These are phyloP conservation scores for Phenganax marumi DNA, from an alignment of 92 coral and sea anemone genomes.

Conservation along the genomic window DNA sequence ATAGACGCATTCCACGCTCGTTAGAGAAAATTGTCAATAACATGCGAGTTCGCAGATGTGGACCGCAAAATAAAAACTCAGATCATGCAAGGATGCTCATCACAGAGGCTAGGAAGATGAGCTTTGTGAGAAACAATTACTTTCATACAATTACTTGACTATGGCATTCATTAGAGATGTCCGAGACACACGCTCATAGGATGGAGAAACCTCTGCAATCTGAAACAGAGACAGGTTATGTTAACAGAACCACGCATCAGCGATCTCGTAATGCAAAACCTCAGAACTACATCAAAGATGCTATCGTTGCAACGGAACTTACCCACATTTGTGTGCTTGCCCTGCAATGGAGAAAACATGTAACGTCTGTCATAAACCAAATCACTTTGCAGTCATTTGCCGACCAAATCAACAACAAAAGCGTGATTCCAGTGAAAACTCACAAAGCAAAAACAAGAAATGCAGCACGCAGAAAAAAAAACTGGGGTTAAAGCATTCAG, in stretches of 20 bases:
- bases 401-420: background rate
- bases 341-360: slow-evolving; percentile 58
- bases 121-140: slow-evolving; percentile 46
- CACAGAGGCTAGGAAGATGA: slow-evolving; percentile 33
- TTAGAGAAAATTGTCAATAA: slow-evolving; percentile 2
- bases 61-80: slow-evolving; percentile 38
- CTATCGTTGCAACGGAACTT: slow-evolving; percentile 28
- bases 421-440: background rate
- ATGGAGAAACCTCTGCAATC: slow-evolving; percentile 12
- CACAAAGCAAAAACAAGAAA: too few relatives aligned
- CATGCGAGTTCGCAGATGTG: slow-evolving; percentile 33
- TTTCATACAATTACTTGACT: slow-evolving; percentile 43
- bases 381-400: slow-evolving; percentile 48
- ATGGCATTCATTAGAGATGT: slow-evolving; percentile 47
- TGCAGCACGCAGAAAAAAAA: background rate
- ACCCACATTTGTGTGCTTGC: slow-evolving; percentile 1
- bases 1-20: slow-evolving; percentile 2
- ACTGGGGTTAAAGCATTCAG: background rate
- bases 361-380: slow-evolving; percentile 41
- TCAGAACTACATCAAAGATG: background rate
- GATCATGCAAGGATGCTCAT: slow-evolving; percentile 29
- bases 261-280: background rate
- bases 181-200: slow-evolving; percentile 51
- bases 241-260: background rate
- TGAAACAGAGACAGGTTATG: background rate